phyloP scores from a whole-genome alignment of 2,888 invertebrate genomes.

The Chaitophorus viminalis region DNA sequence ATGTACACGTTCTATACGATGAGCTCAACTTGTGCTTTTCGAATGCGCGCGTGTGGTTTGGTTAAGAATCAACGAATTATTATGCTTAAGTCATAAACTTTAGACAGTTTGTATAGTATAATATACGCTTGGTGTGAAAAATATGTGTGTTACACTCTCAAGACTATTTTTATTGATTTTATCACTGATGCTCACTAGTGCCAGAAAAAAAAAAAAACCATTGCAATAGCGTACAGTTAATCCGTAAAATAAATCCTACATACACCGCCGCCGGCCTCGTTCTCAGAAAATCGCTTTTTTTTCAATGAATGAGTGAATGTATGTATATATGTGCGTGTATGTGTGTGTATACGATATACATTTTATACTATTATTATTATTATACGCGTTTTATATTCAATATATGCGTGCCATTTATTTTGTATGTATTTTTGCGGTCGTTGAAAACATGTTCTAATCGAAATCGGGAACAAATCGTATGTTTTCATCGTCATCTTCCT shows the following conservation, averaged over 20 bases:
- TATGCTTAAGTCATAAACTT: constrained; percentile 2
- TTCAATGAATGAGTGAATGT: background rate
- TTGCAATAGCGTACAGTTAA: background rate
- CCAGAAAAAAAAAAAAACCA: background rate
- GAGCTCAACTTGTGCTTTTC: background rate
- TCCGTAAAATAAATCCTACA: background rate
- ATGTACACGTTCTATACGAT: no score
- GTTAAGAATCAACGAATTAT: background rate
- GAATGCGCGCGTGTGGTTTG: background rate
- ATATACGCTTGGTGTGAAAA: background rate
- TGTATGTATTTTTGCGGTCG: background rate
- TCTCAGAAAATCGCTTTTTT: background rate
- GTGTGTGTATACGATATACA: background rate
- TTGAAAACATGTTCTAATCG: background rate
- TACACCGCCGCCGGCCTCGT: background rate
- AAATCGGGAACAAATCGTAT: background rate
- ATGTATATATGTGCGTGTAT: background rate
- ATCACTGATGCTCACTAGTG: background rate
- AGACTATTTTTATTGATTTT: constrained; percentile 12
- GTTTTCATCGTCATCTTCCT: background rate
- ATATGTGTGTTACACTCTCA: background rate
- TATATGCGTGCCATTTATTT: background rate
- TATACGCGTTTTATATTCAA: background rate
- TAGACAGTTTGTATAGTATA: background rate
- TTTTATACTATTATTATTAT: background rate